Evolutionary conservation across 1,140 invertebrate species (phyloP).

Genomic region (Atta texana): DNA sequence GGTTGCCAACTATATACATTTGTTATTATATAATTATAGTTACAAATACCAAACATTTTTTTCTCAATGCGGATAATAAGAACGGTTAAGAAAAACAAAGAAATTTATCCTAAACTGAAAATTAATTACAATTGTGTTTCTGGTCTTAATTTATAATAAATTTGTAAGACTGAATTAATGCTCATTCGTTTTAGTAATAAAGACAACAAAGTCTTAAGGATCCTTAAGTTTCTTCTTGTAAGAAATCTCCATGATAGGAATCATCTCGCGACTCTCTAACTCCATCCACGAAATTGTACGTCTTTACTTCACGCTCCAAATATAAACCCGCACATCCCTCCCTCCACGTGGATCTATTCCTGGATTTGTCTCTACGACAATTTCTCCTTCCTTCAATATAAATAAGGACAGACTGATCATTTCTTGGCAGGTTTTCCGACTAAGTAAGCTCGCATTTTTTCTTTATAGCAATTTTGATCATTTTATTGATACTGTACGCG

Average conservation of each 20-base stretch:
- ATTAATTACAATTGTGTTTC: not conserved
- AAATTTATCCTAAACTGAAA: not conserved
- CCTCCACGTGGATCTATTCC: conserved; percentile 48
- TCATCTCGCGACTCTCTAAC: not conserved
- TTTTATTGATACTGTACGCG: conserved; percentile 20
- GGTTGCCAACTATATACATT: no score
- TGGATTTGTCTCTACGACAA: conserved; percentile 65
- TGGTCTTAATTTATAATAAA: not conserved
- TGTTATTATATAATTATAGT: no score
- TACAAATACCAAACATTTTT: no score
- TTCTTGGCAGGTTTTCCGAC: conserved; percentile 7
- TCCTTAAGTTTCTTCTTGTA: not conserved
- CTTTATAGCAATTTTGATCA: not conserved
- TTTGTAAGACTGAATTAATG: not conserved
- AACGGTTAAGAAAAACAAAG: not conserved
- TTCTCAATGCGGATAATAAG: no score
- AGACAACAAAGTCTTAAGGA: not conserved
- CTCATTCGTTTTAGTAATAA: not conserved
- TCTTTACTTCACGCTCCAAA: conserved; percentile 66
- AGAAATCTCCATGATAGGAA: not conserved
- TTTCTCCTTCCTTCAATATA: conserved; percentile 45
- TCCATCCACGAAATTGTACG: conserved; percentile 51
- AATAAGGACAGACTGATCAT: conserved; percentile 25
- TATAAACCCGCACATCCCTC: conserved; percentile 53
- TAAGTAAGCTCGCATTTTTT: conserved; percentile 10